These are phyloP conservation scores for Sebastes schlegelii DNA, from an alignment of 2,113 vertebrate genomes.

Conservation along the genomic window DNA sequence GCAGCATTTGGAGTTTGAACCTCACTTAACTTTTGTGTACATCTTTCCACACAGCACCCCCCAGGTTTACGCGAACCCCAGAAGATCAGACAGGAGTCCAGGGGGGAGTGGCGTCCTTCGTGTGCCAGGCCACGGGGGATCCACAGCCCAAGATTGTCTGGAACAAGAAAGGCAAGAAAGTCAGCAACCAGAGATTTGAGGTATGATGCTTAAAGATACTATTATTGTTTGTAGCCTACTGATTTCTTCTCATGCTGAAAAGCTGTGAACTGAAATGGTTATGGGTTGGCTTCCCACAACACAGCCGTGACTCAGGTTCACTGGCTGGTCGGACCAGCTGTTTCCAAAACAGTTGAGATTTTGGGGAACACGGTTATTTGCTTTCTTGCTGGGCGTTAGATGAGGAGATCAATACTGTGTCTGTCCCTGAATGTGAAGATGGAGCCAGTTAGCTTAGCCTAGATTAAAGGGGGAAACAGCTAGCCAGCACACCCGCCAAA, in stretches of 20 bases:
- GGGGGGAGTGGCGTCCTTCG: constrained; percentile 96
- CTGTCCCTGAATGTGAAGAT: not conserved
- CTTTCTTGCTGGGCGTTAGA: not conserved
- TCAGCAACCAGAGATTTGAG: constrained; percentile 99
- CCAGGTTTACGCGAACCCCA: constrained; percentile 94
- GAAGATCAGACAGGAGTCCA: constrained; percentile 97
- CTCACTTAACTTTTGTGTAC: constrained; percentile 15
- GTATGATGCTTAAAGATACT: constrained; percentile 78
- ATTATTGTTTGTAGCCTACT: not conserved
- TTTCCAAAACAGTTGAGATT: constrained; percentile 1
- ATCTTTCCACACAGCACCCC: constrained; percentile 87
- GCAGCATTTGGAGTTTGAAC: not conserved
- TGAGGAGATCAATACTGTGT: not conserved
- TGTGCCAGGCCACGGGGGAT: constrained; percentile 96
- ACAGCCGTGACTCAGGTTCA: constrained; percentile 3
- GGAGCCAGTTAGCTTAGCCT: not conserved
- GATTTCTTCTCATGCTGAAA: constrained; percentile 5
- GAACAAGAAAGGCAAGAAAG: constrained; percentile 99
- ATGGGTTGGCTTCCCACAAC: not conserved
- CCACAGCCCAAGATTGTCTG: constrained; percentile 98
- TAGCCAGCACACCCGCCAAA: not conserved
- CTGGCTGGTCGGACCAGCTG: not conserved
- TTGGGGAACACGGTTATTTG: not conserved
- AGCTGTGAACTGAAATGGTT: not conserved
- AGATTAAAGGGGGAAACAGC: not conserved